A percentile compares a stretch with the other conserved stretches of the same genome.
Conservation (phyloP, 2,888 invertebrate species). For the Torymus texanus region DNA sequence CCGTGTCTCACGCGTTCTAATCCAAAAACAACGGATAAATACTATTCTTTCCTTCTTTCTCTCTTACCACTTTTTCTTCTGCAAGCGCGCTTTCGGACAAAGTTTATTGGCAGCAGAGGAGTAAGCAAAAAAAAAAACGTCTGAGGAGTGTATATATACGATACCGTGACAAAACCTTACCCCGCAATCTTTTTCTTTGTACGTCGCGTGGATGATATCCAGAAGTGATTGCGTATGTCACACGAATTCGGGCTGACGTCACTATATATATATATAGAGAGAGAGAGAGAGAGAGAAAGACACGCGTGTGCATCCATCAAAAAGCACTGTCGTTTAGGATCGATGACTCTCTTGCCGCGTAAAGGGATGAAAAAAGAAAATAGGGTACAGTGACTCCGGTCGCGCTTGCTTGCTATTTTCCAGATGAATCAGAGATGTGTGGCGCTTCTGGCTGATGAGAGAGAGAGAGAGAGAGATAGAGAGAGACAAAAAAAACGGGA, state of each 20-base stretch:
- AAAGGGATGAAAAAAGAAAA: neutral
- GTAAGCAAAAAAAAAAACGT: slow-evolving; percentile 10
- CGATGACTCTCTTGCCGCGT: slow-evolving; percentile 19
- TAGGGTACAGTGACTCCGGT: slow-evolving; percentile 9
- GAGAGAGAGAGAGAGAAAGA: neutral
- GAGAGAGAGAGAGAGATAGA: too few species aligned
- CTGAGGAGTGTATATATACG: too few species aligned
- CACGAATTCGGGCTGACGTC: too few species aligned
- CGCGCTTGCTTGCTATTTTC: neutral
- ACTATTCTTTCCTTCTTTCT: slow-evolving; percentile 10
- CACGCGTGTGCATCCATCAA: slow-evolving; percentile 32
- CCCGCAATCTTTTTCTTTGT: slow-evolving; percentile 48
- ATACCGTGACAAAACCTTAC: slow-evolving; percentile 23
- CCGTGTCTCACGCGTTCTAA: neutral
- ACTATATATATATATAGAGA: too few species aligned
- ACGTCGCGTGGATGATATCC: slow-evolving; percentile 41
- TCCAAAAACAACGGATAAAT: slow-evolving; percentile 32
- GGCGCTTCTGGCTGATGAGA: neutral
- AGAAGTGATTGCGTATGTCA: slow-evolving; percentile 22
- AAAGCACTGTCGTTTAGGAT: neutral
- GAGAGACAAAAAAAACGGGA: neutral
- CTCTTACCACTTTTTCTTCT: neutral
- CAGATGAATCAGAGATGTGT: slow-evolving; percentile 1
- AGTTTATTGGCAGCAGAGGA: slow-evolving; percentile 45
- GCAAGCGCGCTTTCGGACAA: neutral